Base-by-base conservation (phyloP, 2,888 invertebrate genomes). In the Timema podura region DNA sequence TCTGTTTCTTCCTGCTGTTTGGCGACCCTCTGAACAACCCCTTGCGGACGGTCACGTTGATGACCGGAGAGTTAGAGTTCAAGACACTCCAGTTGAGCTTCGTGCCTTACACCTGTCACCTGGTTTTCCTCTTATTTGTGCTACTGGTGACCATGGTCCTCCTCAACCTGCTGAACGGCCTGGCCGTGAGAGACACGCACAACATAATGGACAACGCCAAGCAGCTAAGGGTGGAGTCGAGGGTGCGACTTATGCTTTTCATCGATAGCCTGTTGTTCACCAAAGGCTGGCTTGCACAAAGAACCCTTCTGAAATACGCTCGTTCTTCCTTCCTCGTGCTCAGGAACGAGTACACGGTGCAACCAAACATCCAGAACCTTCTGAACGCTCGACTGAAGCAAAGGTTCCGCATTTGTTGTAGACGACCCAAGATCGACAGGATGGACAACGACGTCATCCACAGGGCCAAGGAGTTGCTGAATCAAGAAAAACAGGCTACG, bases 21-120 rank as follows among this genome's bases (percentile, higher is more conserved):
- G 45, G 30, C 30, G 44, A 11, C 44, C 61, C 61, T 10, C 45
- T 30, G 61, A 30, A 13, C 11, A 45, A 30, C 6, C 30, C 45
- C 7, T 10, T 61, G 10, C 61, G 61, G 7, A 61, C 61, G 44
- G 45, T 61, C 61, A 45, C 45, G 44, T 30, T 61, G 61, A 61
- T 61, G 61, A 61, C 61, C 11, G 61, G 61, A 5, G 61, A 61
- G 61, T 61, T 61, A 30, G 61, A 61, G 61, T 61, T 61, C 61
- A 61, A 30, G 44, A 13, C 44, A 16, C 44, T 61, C 11, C 61
- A 30, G 7, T 30, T 61, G 11, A 45, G 45, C 61, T 45, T 45
- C 61, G 44, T 61, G 61, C 61, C 61, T 10, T 16, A 45, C 30
- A 61, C 45, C 11, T 45, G 61, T 45, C 44, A 61, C 61, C 13